phyloP scores from a whole-genome alignment of 2,113 vertebrate genomes.

The Takifugu flavidus region DNA sequence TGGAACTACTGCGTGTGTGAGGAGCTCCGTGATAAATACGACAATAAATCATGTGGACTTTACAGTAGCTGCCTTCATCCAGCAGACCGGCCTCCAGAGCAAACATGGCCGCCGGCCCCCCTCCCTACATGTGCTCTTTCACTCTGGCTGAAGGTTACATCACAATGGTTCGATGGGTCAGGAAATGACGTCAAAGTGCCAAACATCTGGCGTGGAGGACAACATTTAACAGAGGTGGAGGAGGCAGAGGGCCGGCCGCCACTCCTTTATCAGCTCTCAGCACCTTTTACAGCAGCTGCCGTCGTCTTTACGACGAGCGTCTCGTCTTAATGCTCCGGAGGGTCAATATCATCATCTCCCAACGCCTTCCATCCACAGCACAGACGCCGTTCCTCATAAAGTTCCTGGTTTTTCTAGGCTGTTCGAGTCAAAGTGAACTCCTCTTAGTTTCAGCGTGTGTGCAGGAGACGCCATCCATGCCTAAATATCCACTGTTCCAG shows the following conservation, averaged over 20 bases:
- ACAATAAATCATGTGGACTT: no score
- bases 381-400: no score
- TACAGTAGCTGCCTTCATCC: no score
- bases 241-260: constrained; percentile 9
- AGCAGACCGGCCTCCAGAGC: not conserved
- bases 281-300: constrained; percentile 36
- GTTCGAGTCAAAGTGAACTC: no score
- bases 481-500: not conserved
- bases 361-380: no score
- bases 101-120: not conserved
- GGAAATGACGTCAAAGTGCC: constrained; percentile 1
- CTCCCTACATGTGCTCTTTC: not conserved
- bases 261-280: constrained; percentile 46
- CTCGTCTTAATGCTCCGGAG: constrained; percentile 29
- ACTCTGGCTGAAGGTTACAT: not conserved
- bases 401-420: no score
- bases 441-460: no score
- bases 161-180: not conserved
- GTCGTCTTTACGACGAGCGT: constrained; percentile 39
- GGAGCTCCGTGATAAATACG: no score
- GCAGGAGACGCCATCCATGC: not conserved
- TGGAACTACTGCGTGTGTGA: no score
- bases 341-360: constrained; percentile 22
- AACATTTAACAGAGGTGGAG: constrained; percentile 5
- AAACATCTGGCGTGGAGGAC: not conserved